Conservation (phyloP, 1,140 invertebrate genomes). For the Papilio polytes region DNA sequence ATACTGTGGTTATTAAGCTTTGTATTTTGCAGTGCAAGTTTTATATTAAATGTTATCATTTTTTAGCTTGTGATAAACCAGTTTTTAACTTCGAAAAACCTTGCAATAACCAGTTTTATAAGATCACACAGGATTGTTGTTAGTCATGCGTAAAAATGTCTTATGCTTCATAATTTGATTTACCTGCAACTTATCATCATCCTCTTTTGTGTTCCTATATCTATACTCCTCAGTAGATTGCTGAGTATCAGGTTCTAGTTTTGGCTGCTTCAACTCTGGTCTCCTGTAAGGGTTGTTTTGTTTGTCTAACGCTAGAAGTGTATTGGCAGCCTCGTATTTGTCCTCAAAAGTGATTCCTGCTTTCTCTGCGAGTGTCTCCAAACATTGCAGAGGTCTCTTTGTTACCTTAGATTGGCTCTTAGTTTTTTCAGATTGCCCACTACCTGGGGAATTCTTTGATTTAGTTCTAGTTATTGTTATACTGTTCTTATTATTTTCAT, state of each 20-base stretch:
- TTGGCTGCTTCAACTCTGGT: constrained; percentile 71
- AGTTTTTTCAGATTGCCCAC: constrained; percentile 59
- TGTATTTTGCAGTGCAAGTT: background rate
- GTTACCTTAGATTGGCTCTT: constrained; percentile 61
- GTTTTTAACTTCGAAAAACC: too few relatives aligned
- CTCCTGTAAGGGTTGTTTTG: constrained; percentile 72
- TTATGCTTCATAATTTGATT: constrained; percentile 31
- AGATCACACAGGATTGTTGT: background rate
- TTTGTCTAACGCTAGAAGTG: constrained; percentile 83
- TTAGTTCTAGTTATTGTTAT: constrained; percentile 77
- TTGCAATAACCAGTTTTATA: background rate
- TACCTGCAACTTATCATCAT: constrained; percentile 79
- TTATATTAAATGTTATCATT: background rate
- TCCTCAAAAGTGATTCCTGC: constrained; percentile 87
- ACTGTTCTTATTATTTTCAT: constrained; percentile 75
- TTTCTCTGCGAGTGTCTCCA: constrained; percentile 87
- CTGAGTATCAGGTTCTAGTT: constrained; percentile 68
- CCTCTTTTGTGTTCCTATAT: constrained; percentile 76
- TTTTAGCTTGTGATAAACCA: background rate
- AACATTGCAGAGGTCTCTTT: constrained; percentile 85
- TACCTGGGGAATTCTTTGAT: constrained; percentile 68
- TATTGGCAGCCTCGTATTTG: constrained; percentile 87
- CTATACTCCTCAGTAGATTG: constrained; percentile 68
- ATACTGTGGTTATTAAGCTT: background rate
- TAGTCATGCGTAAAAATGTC: constrained; percentile 13